Percentiles rank a stretch among this genome's conserved stretches.
Conservation (phyloP, 2,113 vertebrate species). For the Diglossa brunneiventris region DNA sequence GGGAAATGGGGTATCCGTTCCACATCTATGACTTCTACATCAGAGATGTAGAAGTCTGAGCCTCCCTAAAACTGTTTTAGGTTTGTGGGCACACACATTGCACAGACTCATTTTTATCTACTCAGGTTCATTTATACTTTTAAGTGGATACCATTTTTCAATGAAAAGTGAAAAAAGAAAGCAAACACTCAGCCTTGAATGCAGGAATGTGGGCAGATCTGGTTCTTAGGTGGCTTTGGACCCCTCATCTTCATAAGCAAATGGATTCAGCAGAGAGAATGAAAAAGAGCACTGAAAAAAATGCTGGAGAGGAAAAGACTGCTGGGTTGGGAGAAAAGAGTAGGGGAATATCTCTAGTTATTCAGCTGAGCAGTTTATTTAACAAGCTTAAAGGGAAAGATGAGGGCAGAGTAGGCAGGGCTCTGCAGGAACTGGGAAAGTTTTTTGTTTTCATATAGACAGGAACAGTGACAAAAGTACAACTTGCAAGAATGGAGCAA, state of each 20-base stretch:
- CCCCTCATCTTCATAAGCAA: slow-evolving; percentile 64
- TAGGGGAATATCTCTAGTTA: slow-evolving; percentile 7
- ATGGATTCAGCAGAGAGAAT: slow-evolving; percentile 72
- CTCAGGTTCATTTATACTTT: not conserved
- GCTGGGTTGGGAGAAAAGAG: slow-evolving; percentile 55
- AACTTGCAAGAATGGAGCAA: slow-evolving; percentile 20
- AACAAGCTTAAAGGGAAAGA: slow-evolving; percentile 50
- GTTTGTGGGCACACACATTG: not conserved
- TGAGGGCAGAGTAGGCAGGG: slow-evolving; percentile 51
- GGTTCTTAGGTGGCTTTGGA: slow-evolving; percentile 65
- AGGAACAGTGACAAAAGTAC: slow-evolving; percentile 34
- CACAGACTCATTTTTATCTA: not conserved
- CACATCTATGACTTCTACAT: not conserved
- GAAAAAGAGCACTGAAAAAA: slow-evolving; percentile 68
- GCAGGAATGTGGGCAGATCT: slow-evolving; percentile 13
- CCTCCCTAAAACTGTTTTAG: not conserved
- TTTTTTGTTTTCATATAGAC: slow-evolving; percentile 6
- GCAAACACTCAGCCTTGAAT: slow-evolving; percentile 47
- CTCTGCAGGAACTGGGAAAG: not conserved
- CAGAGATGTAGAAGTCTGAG: not conserved
- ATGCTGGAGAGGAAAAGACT: slow-evolving; percentile 58
- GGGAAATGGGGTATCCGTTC: not conserved
- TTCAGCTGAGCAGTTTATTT: slow-evolving; percentile 54
- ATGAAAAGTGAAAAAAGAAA: not conserved
- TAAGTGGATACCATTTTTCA: not conserved